These are phyloP conservation scores for Pontoporia blainvillei DNA, from an alignment of 2,113 vertebrate species.

Conservation along the genomic window DNA sequence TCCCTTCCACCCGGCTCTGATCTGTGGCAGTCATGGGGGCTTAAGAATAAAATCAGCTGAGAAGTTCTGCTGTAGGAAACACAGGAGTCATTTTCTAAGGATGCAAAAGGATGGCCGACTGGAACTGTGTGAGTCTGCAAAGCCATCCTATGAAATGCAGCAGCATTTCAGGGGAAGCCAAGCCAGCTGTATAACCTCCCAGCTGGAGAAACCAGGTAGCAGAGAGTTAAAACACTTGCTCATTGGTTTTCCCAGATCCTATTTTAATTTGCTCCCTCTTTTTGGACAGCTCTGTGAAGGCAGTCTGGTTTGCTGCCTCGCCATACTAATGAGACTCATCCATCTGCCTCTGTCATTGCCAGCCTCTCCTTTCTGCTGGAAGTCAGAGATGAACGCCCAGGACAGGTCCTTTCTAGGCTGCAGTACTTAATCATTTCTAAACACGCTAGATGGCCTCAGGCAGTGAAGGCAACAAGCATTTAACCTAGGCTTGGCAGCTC, in stretches of 20 bases:
- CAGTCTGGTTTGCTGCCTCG: slow-evolving; percentile 87
- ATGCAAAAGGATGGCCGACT: not conserved
- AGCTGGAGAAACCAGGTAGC: slow-evolving; percentile 78
- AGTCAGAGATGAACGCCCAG: slow-evolving; percentile 93
- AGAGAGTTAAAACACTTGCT: slow-evolving; percentile 86
- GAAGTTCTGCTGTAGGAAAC: slow-evolving; percentile 53
- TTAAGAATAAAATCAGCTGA: slow-evolving; percentile 49
- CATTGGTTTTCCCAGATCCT: slow-evolving; percentile 85
- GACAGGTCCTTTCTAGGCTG: slow-evolving; percentile 91
- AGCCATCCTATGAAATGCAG: slow-evolving; percentile 29
- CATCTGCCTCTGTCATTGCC: slow-evolving; percentile 91
- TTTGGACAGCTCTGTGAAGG: slow-evolving; percentile 90
- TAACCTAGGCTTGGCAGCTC: slow-evolving; percentile 90
- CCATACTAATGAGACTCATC: slow-evolving; percentile 93
- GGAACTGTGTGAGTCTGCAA: not conserved
- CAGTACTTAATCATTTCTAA: slow-evolving; percentile 94
- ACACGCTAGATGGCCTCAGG: slow-evolving; percentile 90
- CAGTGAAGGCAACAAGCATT: slow-evolving; percentile 91
- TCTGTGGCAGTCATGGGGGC: slow-evolving; percentile 42
- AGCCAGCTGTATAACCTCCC: slow-evolving; percentile 56
- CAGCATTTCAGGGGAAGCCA: slow-evolving; percentile 53
- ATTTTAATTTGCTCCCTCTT: slow-evolving; percentile 88
- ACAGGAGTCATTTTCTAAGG: slow-evolving; percentile 38
- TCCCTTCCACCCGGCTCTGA: not conserved
- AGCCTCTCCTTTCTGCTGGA: slow-evolving; percentile 90